Evolutionary conservation across 2,888 invertebrate species (phyloP).

Genomic region (Pycnomerus fuliginosus): DNA sequence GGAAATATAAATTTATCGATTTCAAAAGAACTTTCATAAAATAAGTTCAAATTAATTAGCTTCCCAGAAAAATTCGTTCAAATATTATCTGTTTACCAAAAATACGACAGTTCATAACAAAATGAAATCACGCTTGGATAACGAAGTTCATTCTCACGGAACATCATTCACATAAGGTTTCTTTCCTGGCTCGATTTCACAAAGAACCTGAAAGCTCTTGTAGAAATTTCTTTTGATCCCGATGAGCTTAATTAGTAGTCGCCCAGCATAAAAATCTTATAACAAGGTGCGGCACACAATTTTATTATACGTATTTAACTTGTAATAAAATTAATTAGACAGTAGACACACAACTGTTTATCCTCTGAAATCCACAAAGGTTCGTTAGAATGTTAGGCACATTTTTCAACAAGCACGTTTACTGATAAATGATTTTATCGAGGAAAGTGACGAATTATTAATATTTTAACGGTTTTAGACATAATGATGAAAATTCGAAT

Average conservation of each 20-base stretch:
- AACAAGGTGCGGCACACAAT: conserved; percentile 23
- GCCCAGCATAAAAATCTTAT: conserved; percentile 14
- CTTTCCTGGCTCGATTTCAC: conserved; percentile 14
- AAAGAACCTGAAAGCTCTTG: conserved; percentile 1
- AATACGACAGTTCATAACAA: no score
- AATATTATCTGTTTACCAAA: background rate
- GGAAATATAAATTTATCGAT: no score
- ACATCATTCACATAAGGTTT: no score
- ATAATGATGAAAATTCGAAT: background rate
- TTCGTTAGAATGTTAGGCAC: no score
- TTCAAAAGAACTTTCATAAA: no score
- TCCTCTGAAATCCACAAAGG: no score
- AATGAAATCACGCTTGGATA: no score
- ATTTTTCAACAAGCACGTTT: conserved; percentile 14
- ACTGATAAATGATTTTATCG: conserved; percentile 15
- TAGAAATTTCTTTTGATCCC: conserved; percentile 9
- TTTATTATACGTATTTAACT: conserved; percentile 22
- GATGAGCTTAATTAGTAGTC: conserved; percentile 17
- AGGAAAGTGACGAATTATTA: background rate
- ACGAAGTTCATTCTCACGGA: no score
- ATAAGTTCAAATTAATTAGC: no score
- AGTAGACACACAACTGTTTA: conserved; percentile 19
- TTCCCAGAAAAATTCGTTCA: no score
- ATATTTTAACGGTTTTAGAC: background rate
- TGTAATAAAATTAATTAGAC: conserved; percentile 24